Percentiles rank a stretch among this genome's conserved stretches.
phyloP scores from a whole-genome alignment of 2,113 vertebrate genomes.

The Hiodon tergisus region DNA sequence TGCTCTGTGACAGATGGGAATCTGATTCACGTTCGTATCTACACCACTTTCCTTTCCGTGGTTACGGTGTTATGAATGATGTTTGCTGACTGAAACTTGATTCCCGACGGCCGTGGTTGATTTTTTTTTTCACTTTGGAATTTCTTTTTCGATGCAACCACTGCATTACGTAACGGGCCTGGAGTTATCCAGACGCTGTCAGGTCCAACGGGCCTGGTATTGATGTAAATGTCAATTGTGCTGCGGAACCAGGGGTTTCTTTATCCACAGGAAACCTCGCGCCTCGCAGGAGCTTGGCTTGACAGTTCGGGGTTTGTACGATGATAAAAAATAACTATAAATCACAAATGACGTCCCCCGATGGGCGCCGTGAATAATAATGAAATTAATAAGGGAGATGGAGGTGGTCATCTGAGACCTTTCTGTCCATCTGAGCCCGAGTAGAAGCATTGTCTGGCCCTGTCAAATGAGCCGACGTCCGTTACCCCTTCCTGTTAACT shows the following conservation, averaged over 20 bases:
- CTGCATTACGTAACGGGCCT: conserved; percentile 1
- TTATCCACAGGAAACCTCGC: background rate
- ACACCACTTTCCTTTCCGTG: background rate
- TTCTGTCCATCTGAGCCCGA: too few relatives aligned
- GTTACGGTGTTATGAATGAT: conserved; percentile 1
- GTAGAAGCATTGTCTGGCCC: background rate
- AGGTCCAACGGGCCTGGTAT: conserved; percentile 11
- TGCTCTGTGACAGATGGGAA: background rate
- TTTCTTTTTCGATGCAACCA: conserved; percentile 7
- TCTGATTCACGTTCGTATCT: background rate
- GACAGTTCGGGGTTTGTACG: too few relatives aligned
- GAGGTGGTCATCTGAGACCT: too few relatives aligned
- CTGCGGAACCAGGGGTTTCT: background rate
- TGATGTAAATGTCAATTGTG: conserved; percentile 15
- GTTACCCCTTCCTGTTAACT: background rate
- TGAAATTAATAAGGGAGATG: too few relatives aligned
- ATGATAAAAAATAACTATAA: too few relatives aligned
- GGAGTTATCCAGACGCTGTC: background rate
- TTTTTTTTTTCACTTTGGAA: conserved; percentile 6
- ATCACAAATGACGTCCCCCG: too few relatives aligned
- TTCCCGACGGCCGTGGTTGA: background rate
- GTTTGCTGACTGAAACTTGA: conserved; percentile 10
- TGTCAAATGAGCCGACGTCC: too few relatives aligned
- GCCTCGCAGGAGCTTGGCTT: background rate
- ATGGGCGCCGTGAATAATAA: too few relatives aligned